Percentiles rank a stretch among this genome's conserved stretches.
Evolutionary conservation across 2,797 vertebrate genomes (phyloP).

Genomic region (Melanotaenia parkinsoni): DNA sequence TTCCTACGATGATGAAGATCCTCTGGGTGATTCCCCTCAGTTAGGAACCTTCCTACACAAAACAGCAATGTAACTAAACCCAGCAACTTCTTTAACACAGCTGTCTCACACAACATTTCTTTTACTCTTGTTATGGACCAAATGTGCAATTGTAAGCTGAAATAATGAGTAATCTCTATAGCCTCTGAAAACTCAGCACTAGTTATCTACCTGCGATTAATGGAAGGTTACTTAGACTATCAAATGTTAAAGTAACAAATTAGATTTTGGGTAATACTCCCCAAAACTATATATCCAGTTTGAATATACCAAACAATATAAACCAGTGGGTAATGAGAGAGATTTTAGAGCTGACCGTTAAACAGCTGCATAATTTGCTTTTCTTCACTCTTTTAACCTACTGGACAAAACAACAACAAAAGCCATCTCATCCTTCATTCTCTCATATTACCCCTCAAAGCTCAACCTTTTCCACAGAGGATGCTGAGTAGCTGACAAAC

Average conservation of each 20-base stretch:
- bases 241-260: conserved; percentile 15
- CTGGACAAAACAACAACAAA: neutral
- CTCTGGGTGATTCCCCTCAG: neutral
- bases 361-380: neutral
- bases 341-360: neutral
- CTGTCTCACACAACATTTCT: neutral
- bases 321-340: conserved; percentile 5
- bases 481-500: conserved; percentile 29
- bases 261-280: conserved; percentile 13
- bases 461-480: conserved; percentile 14
- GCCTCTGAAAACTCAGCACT: neutral
- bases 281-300: neutral
- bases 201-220: neutral
- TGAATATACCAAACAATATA: neutral
- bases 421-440: neutral
- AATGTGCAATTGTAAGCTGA: conserved; percentile 12
- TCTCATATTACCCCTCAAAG: neutral
- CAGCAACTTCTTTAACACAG: neutral
- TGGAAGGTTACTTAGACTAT: neutral
- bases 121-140: neutral
- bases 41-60: neutral
- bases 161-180: neutral
- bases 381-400: neutral
- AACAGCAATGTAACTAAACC: neutral
- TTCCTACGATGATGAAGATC: neutral